Base-by-base conservation (phyloP, 2,797 vertebrate genomes). In the Platalea minor region DNA sequence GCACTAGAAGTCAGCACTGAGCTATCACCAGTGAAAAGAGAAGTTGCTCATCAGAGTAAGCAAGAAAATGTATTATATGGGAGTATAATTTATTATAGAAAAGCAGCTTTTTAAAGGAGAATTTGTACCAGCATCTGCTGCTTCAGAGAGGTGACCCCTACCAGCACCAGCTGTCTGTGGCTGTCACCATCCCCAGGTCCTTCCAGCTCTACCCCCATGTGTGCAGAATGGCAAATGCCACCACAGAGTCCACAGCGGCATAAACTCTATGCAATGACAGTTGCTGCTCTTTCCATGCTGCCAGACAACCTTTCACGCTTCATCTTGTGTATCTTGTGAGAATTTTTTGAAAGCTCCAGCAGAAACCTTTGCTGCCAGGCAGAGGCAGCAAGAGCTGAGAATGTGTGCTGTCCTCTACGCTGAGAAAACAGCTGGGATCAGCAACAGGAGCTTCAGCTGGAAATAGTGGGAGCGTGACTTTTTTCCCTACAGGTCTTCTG, bases 281-380 rank as follows among this genome's bases (percentile, higher is more conserved):
- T 93, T 94, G 48, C 78, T 88, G 89, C 86, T 90, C 90, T 91
- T 93, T 48, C 46, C 37, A 25, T 14, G 33, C 88, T 86, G 82
- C 94, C 94, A 96, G 72, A 74, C 39, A 85, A 65, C 63, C 53
- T 64, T 64, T 83, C 79, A 37, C 6, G 17, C 68, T 72, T 48
- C 67, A 21, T 51, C 74, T 74, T 82, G 25, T 37, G n/a, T 31
- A 56, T 75, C 59, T 59, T 69, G 53, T 35, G 57, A 61, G 46
- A 46, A 35, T 11, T 33, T 51, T 83, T 63, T 19, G 63, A 89
- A 77, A 89, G 78, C n/a, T 83, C 24, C 72, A 80, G 48, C 48
- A 91, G 68, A 43, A 89, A 63, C 13, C 43, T 74, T 35, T 60
- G 56, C 64, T 80, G 89, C 43, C 68, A 59, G 83, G 76, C 51